A percentile compares a stretch with the other conserved stretches of the same genome.
phyloP scores from a whole-genome alignment of 2,113 vertebrate genomes.

The Dinomys branickii region DNA sequence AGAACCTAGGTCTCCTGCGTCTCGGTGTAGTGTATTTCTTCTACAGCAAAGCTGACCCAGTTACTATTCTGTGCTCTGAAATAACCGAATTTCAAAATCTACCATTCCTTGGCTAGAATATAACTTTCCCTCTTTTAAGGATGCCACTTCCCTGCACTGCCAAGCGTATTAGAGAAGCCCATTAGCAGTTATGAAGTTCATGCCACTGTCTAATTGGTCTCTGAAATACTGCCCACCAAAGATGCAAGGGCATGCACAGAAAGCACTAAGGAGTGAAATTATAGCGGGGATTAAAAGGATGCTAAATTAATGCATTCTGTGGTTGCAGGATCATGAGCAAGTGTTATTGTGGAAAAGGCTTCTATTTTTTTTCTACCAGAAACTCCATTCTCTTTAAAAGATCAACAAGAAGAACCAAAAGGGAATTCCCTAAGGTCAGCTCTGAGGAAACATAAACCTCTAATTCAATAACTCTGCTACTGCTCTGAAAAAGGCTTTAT shows the following conservation, averaged over 20 bases:
- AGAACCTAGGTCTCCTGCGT: neutral
- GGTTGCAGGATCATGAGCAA: slow-evolving; percentile 64
- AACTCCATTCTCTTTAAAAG: slow-evolving; percentile 85
- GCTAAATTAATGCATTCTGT: slow-evolving; percentile 62
- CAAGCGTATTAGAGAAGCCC: slow-evolving; percentile 47
- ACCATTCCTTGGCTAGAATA: slow-evolving; percentile 66
- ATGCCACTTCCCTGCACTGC: slow-evolving; percentile 15
- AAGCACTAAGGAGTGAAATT: slow-evolving; percentile 68
- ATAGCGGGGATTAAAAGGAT: slow-evolving; percentile 61
- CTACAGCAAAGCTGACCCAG: neutral
- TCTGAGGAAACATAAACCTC: slow-evolving; percentile 89
- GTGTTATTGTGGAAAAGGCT: slow-evolving; percentile 69
- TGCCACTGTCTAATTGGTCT: slow-evolving; percentile 70
- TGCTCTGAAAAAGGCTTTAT: slow-evolving; percentile 89
- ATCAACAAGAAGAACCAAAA: slow-evolving; percentile 87
- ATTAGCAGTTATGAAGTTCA: slow-evolving; percentile 67
- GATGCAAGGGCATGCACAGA: slow-evolving; percentile 53
- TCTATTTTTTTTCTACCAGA: slow-evolving; percentile 79
- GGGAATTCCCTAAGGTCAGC: slow-evolving; percentile 89
- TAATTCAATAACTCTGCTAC: slow-evolving; percentile 90
- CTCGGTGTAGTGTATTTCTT: neutral
- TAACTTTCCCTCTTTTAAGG: neutral
- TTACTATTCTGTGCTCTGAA: slow-evolving; percentile 48
- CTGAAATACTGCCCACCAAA: slow-evolving; percentile 69
- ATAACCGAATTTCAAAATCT: slow-evolving; percentile 71